These are phyloP conservation scores for Caloenas nicobarica DNA, from an alignment of 2,113 vertebrate genomes.

Conservation along the genomic window DNA sequence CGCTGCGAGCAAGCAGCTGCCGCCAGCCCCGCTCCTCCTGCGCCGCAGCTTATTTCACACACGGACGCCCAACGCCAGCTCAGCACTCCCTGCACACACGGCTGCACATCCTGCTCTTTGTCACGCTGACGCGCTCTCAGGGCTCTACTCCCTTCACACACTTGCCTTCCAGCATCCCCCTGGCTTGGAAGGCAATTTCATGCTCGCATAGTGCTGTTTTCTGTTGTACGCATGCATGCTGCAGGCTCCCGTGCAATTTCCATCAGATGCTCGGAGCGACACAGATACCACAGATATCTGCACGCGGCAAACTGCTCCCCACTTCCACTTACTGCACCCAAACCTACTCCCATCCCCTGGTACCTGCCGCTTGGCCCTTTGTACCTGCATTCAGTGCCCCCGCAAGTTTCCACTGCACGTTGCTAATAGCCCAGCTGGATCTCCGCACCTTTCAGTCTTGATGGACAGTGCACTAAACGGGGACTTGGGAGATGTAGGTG, in stretches of 20 bases:
- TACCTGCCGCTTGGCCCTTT: not conserved
- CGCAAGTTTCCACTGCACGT: accelerated
- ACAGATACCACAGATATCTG: not conserved
- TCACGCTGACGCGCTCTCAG: not conserved
- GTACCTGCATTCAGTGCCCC: not conserved
- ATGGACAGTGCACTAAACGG: not conserved
- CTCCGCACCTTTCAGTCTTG: not conserved
- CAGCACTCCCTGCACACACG: not conserved
- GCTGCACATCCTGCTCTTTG: not conserved
- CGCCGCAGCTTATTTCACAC: not conserved
- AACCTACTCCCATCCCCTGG: not conserved
- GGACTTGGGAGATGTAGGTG: not conserved
- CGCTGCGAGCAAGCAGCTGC: not conserved
- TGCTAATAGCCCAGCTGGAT: not conserved
- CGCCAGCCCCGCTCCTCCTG: not conserved
- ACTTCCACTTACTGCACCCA: not conserved
- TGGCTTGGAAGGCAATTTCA: not conserved
- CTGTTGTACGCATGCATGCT: accelerated
- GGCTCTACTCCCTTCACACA: not conserved
- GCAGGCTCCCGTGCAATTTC: not conserved
- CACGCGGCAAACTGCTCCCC: not conserved
- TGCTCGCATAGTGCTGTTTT: not conserved
- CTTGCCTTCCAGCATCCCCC: not conserved
- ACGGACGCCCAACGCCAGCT: not conserved
- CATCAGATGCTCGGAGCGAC: not conserved